A percentile compares a stretch with the other conserved stretches of the same genome.
phyloP scores from a whole-genome alignment of 2,113 vertebrate species.

The Heterotis niloticus region DNA sequence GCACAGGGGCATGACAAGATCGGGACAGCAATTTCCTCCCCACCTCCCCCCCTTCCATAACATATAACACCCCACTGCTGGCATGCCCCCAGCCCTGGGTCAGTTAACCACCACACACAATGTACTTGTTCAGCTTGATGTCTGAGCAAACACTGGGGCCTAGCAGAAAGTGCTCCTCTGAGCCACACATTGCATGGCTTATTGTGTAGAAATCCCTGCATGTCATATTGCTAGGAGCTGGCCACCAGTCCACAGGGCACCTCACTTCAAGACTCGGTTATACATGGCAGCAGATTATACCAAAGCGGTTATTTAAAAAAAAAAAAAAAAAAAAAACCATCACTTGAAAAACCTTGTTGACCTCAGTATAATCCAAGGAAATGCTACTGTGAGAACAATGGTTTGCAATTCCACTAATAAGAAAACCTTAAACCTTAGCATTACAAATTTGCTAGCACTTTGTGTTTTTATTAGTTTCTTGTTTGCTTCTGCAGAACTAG shows the following conservation, averaged over 20 bases:
- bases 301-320: neutral
- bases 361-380: conserved; percentile 2
- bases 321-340: neutral
- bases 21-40: conserved; percentile 24
- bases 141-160: conserved; percentile 60
- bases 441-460: no score
- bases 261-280: neutral
- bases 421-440: conserved; percentile 2
- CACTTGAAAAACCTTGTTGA: neutral
- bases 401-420: neutral
- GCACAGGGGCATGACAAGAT: conserved; percentile 52
- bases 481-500: neutral
- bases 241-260: neutral
- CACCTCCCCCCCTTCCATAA: conserved; percentile 28
- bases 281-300: neutral
- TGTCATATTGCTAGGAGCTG: neutral
- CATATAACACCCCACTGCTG: conserved; percentile 40
- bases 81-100: conserved; percentile 37
- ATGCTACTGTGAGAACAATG: neutral
- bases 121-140: conserved; percentile 57
- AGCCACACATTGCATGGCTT: conserved; percentile 53
- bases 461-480: neutral
- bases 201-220: conserved; percentile 50
- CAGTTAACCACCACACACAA: conserved; percentile 33
- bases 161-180: conserved; percentile 48